phyloP scores from a whole-genome alignment of 2,113 vertebrate species.

The Sylvietta virens region DNA sequence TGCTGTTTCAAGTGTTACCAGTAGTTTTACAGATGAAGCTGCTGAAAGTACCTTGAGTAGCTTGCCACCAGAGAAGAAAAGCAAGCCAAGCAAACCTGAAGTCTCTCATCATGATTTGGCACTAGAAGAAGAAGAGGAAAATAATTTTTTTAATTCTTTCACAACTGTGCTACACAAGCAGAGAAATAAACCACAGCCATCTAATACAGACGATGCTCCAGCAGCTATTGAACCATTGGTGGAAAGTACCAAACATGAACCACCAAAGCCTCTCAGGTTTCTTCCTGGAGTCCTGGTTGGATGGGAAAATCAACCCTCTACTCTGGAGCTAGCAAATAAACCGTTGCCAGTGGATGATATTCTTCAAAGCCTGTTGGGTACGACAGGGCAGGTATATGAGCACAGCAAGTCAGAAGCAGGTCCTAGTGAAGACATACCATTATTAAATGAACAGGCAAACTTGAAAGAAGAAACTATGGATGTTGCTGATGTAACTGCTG shows the following conservation, averaged over 20 bases:
- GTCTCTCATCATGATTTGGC: slow-evolving; percentile 59
- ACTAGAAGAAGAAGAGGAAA: slow-evolving; percentile 81
- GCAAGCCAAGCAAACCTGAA: slow-evolving; percentile 73
- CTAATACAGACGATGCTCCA: slow-evolving; percentile 64
- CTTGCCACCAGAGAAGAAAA: slow-evolving; percentile 83
- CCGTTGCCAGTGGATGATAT: slow-evolving; percentile 76
- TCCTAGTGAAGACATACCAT: slow-evolving; percentile 59
- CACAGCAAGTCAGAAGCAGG: slow-evolving; percentile 44
- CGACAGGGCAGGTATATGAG: slow-evolving; percentile 64
- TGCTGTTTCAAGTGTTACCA: slow-evolving; percentile 34
- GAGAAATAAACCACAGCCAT: slow-evolving; percentile 76
- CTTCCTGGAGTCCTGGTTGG: slow-evolving; percentile 93
- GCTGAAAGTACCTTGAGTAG: slow-evolving; percentile 67
- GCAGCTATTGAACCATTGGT: slow-evolving; percentile 64
- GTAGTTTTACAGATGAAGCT: slow-evolving; percentile 73
- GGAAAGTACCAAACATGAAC: slow-evolving; percentile 77
- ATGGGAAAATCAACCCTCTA: slow-evolving; percentile 85
- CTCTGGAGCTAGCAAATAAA: slow-evolving; percentile 82
- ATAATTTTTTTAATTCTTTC: slow-evolving; percentile 85
- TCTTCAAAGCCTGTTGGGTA: slow-evolving; percentile 74
- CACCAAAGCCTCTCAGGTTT: slow-evolving; percentile 87
- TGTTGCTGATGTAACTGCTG: slow-evolving; percentile 74
- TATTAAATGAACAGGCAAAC: slow-evolving; percentile 68
- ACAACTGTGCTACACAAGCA: slow-evolving; percentile 80
- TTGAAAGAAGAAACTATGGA: slow-evolving; percentile 69